These are phyloP conservation scores for Pycnonotus jocosus DNA, from an alignment of 2,113 vertebrate species.

Conservation along the genomic window DNA sequence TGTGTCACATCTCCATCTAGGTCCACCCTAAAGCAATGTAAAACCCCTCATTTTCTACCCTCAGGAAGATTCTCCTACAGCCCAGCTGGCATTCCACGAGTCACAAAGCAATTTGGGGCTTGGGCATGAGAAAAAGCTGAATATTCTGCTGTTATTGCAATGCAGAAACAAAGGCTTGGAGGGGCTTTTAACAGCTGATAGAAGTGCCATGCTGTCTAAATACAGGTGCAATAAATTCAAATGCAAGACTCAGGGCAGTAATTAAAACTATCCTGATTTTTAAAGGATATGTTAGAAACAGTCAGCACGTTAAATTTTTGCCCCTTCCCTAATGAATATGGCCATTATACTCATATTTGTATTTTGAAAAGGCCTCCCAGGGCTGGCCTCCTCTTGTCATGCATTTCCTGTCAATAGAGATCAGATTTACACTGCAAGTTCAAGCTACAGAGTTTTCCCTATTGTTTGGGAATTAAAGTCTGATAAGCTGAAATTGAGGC, in stretches of 20 bases:
- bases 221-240: not conserved
- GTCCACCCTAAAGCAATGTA: not conserved
- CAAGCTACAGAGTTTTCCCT: not conserved
- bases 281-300: not conserved
- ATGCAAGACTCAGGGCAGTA: not conserved
- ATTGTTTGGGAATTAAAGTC: not conserved
- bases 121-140: not conserved
- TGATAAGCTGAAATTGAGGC: not conserved
- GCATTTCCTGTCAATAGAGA: not conserved
- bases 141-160: rapidly evolving
- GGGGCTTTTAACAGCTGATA: not conserved
- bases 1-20: not conserved
- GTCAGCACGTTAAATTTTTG: not conserved
- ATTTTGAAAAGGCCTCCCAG: not conserved
- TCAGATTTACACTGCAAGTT: not conserved
- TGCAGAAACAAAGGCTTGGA: not conserved
- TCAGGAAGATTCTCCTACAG: not conserved
- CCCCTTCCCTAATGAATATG: not conserved
- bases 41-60: not conserved
- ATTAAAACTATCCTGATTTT: not conserved
- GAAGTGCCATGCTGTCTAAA: not conserved
- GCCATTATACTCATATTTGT: not conserved
- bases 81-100: not conserved
- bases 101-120: not conserved
- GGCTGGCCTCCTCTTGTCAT: not conserved